Base-by-base conservation (phyloP, 2,797 vertebrate genomes). In the Tympanoctomys barrerae region DNA sequence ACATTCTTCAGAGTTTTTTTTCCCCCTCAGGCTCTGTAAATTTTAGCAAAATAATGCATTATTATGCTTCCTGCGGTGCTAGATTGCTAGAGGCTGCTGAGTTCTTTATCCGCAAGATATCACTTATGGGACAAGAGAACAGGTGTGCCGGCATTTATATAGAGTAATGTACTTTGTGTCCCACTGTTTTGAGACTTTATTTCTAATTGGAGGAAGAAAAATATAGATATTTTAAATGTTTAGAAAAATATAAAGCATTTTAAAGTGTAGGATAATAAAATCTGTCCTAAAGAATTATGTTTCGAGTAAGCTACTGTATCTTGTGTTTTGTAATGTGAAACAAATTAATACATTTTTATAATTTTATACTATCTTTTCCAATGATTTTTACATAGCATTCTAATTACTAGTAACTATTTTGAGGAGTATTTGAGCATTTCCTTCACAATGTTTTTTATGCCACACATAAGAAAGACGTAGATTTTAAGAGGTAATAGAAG, bases 21-120 rank as follows among this genome's bases (percentile, higher is more conserved):
- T 91, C 18, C 4, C 16, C 91, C 92, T 39, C 93, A 89, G 97
- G 83, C 61, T 97, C 70, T 92, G 95, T 92, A 95, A 97, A 90
- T 85, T 90, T 94, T 89, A 96, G 95, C 83, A 88, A 97, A 96
- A 93, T 95, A 89, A 91, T 54, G 52, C 59, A 66, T 88, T 75
- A 61, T 81, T 92, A n/a, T 61, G 42, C 12, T 79, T 84, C 89
- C 80, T 95, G 36, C 96, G 95, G 95, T 92, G 82, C 28, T 90
- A 93, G 96, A 96, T 61, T 86, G 36, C 9, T 95, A 42, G 31
- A 97, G 77, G 10, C 90, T 66, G 94, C 84, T 10, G 57, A 62
- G 61, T 19, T 96, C 89, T 78, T 12, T 88, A 96, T 90, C 71
- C 73, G 7, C 46, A 85, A 24, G 33, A 19, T 42, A 54, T 57